A percentile compares a stretch with the other conserved stretches of the same genome.
phyloP scores from a whole-genome alignment of 1,140 invertebrate genomes.

The Probaryconus sp. region DNA sequence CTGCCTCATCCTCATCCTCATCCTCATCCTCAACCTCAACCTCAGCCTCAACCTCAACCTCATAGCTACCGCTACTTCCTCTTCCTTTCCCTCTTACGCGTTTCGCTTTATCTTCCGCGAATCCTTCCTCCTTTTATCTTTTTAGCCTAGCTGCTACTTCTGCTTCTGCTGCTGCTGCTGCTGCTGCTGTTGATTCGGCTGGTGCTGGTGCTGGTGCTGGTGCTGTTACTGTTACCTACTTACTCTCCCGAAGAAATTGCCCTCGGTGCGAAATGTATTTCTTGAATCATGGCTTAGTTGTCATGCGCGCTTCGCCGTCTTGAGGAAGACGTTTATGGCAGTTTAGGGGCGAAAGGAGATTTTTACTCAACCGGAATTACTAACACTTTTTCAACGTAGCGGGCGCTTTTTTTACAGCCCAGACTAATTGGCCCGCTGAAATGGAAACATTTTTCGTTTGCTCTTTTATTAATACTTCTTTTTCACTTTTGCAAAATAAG shows the following conservation, averaged over 20 bases:
- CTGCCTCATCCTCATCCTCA: too few species aligned
- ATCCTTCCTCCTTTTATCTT: neutral
- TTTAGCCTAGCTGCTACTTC: neutral
- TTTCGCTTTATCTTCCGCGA: constrained; percentile 4
- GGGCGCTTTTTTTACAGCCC: constrained; percentile 12
- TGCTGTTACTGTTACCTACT: neutral
- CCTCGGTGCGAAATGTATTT: constrained; percentile 22
- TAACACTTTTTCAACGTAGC: constrained; percentile 16
- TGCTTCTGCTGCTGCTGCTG: neutral
- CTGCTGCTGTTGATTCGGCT: neutral
- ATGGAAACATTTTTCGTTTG: constrained; percentile 24
- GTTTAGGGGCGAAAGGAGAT: constrained; percentile 1
- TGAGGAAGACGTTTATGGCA: constrained; percentile 19
- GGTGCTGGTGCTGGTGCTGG: neutral
- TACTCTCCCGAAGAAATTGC: constrained; percentile 16
- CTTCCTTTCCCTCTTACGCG: constrained; percentile 1
- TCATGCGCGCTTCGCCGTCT: constrained; percentile 4
- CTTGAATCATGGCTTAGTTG: constrained; percentile 18
- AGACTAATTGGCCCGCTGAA: constrained; percentile 33
- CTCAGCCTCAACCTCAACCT: too few species aligned
- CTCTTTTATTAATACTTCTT: constrained; percentile 16
- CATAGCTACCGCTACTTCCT: constrained; percentile 15
- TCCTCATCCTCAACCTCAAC: too few species aligned
- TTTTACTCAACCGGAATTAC: constrained; percentile 23
- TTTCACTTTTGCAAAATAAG: constrained; percentile 10